Conservation (phyloP, 2,113 vertebrate genomes). For the Silurus glanis region DNA sequence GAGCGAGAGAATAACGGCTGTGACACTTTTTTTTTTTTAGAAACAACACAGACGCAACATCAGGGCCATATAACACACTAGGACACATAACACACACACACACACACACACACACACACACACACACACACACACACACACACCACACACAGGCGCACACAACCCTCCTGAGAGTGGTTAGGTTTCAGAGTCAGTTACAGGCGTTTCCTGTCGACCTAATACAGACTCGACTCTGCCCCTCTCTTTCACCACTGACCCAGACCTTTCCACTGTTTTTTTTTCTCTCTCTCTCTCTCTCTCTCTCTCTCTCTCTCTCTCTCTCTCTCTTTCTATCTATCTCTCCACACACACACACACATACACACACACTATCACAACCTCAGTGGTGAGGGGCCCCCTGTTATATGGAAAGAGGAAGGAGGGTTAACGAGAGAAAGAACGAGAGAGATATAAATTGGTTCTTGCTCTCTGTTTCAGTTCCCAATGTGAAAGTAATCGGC, state of each 20-base stretch:
- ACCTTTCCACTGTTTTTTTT: slow-evolving; percentile 2
- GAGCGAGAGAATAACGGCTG: not conserved
- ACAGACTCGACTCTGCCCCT: slow-evolving; percentile 20
- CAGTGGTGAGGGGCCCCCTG: not conserved
- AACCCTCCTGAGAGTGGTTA: slow-evolving; percentile 42
- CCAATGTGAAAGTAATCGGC: not conserved
- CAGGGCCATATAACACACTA: slow-evolving; percentile 4
- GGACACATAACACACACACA: not conserved
- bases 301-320: slow-evolving; percentile 2
- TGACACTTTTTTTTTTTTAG: not conserved
- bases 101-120: not conserved
- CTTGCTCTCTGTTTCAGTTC: slow-evolving; percentile 22
- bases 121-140: slow-evolving; percentile 17
- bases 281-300: not conserved
- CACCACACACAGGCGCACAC: slow-evolving; percentile 35
- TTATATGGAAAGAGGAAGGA: slow-evolving; percentile 10
- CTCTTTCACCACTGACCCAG: slow-evolving; percentile 20
- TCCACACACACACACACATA: slow-evolving; percentile 18
- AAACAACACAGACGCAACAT: not conserved
- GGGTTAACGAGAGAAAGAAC: not conserved
- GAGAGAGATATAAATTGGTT: slow-evolving; percentile 8
- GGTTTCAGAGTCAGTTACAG: slow-evolving; percentile 51
- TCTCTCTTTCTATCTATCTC: not conserved
- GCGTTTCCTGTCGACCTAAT: slow-evolving; percentile 48
- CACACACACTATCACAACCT: slow-evolving; percentile 19